These are phyloP conservation scores for Spodoptera exigua DNA, from an alignment of 2,888 invertebrate species.

Conservation along the genomic window DNA sequence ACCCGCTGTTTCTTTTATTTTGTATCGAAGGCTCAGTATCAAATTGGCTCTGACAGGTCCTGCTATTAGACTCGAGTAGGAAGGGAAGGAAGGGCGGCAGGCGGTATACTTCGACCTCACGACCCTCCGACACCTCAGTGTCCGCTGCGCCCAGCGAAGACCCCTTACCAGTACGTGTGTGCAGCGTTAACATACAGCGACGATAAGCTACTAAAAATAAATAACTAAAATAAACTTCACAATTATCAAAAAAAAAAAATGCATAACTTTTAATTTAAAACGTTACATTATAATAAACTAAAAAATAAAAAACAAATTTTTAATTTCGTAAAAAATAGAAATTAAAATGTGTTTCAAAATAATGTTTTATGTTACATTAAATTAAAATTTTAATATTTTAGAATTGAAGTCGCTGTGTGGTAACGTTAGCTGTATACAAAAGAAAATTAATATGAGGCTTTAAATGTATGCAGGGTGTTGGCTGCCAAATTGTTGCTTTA, in stretches of 20 bases:
- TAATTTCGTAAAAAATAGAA: not conserved
- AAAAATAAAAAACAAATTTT: constrained; percentile 1
- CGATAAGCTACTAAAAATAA: constrained; percentile 57
- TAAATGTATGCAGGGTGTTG: constrained; percentile 89
- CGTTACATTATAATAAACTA: constrained; percentile 16
- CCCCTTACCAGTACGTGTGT: constrained; percentile 85
- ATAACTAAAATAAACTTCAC: constrained; percentile 10
- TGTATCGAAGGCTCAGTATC: constrained; percentile 64
- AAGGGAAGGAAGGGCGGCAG: constrained; percentile 81
- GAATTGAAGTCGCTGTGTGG: constrained; percentile 78
- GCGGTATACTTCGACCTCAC: constrained; percentile 84
- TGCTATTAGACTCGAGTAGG: constrained; percentile 88
- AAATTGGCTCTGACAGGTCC: constrained; percentile 87
- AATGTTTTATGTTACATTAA: constrained; percentile 8
- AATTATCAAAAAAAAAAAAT: constrained; percentile 7
- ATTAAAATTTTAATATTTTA: constrained; percentile 18
- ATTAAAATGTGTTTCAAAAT: not conserved
- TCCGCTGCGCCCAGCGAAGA: constrained; percentile 87
- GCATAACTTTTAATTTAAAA: constrained; percentile 29
- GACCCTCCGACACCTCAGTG: constrained; percentile 85
- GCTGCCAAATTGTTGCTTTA: constrained; percentile 77
- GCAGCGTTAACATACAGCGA: constrained; percentile 83
- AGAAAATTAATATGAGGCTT: constrained; percentile 75
- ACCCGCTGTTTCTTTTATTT: constrained; percentile 10
- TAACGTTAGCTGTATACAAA: constrained; percentile 69